Evolutionary conservation across 2,113 vertebrate genomes (phyloP), one percentile per base, ranked within the genome.

Genomic region (Ailurus styani): DNA sequence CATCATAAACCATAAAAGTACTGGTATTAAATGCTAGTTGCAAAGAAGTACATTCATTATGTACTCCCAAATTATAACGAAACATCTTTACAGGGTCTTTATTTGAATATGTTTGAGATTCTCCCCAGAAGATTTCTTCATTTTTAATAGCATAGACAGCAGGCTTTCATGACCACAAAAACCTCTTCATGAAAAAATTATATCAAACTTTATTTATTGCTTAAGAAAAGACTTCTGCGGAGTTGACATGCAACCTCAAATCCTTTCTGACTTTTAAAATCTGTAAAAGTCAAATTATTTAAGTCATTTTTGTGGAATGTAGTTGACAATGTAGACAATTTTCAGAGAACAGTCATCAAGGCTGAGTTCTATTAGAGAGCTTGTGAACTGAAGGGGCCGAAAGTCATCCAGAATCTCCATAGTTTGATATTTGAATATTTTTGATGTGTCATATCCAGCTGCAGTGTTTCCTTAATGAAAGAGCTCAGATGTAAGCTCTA

Each of bases 11-110:
- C 34, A 55, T 54, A 52, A 82, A 96, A 84, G 77, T 81, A 45
- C 54, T 86, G 96, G 85, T 73, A 82, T 89, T 98, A 97, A 97
- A 72, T 91, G 50, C 70, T 96, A 47, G 45, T 88, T 89, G 42
- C 68, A 91, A 96, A 95, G 81, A 97, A 97, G 18, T 93, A 13
- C 34, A 91, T 86, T 55, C 81, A 94, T 95, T 98, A 70, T 95
- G 64, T 86, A 82, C 88, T 98, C 3, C 70, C 87, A 97, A 50
- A 96, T 96, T 78, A 93, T 77, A 98, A 83, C 5, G 84, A 93
- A 97, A 34, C 31, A 78, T 42, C 17, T 68, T 94, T 89, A 1
- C 73, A 97, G 85, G 47, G 29, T 2, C 60, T 54, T 77, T 55
- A 34, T 93, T 54, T 94, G n/a, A 96, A 13, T 27, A 2, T 25